Conservation (phyloP, 2,888 invertebrate genomes). For the Drosophila borborema region DNA sequence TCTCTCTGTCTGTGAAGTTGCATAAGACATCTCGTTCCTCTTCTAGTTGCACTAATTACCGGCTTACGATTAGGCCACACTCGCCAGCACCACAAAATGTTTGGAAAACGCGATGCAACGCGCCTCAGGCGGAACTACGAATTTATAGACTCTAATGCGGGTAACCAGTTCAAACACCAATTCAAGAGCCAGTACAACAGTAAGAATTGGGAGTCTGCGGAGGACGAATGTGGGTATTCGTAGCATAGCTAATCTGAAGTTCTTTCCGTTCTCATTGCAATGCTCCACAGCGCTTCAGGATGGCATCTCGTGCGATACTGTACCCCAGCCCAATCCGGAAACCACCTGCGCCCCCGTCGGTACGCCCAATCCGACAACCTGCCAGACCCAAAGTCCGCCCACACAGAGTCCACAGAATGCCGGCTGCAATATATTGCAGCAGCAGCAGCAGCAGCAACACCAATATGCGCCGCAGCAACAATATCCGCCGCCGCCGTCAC, state of each 20-base stretch:
- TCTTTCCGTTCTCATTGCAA: not conserved
- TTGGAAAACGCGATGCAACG: constrained; percentile 9
- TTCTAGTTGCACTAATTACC: constrained; percentile 48
- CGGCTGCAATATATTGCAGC: constrained; percentile 24
- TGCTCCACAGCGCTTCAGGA: constrained; percentile 11
- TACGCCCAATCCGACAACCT: constrained; percentile 1
- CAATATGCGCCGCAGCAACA: constrained; percentile 4
- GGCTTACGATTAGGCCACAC: constrained; percentile 24
- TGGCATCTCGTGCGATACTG: constrained; percentile 5
- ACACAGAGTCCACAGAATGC: not conserved
- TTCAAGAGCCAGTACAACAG: constrained; percentile 6
- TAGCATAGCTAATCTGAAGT: not conserved
- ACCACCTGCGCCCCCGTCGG: not conserved
- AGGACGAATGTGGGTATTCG: constrained; percentile 16
- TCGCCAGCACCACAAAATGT: constrained; percentile 36
- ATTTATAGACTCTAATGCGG: constrained; percentile 1
- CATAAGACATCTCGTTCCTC: no score
- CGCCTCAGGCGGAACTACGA: constrained; percentile 8
- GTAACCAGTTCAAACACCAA: constrained; percentile 16
- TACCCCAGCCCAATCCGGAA: not conserved
- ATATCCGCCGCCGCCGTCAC: constrained; percentile 1
- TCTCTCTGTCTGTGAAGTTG: not conserved
- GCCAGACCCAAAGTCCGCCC: not conserved
- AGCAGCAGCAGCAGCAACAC: constrained; percentile 9
- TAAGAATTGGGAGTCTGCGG: not conserved